Conservation (phyloP, 2,113 vertebrate species). For the Recurvirostra avosetta region DNA sequence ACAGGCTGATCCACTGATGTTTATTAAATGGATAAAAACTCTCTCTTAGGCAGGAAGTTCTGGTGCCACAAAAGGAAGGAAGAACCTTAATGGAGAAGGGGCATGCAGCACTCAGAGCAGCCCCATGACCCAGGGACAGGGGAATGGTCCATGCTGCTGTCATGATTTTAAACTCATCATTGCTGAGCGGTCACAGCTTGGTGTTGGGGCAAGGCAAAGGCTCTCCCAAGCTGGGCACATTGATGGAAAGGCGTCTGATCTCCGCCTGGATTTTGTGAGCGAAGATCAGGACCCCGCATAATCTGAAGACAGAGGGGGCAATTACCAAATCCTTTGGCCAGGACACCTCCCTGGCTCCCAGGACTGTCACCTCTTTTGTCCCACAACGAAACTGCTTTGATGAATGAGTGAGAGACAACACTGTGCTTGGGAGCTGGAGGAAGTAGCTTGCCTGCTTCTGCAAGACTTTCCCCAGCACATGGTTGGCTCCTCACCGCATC, state of each 20-base stretch:
- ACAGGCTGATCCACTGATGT: not conserved
- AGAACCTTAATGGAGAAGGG: not conserved
- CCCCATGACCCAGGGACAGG: rapidly evolving
- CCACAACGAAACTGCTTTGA: not conserved
- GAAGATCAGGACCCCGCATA: not conserved
- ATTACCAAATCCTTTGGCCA: not conserved
- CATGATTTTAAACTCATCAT: not conserved
- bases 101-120: not conserved
- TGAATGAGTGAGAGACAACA: rapidly evolving
- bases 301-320: not conserved
- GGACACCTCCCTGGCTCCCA: not conserved
- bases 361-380: not conserved
- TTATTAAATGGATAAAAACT: not conserved
- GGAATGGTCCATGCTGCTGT: not conserved
- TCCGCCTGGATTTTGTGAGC: not conserved
- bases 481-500: not conserved
- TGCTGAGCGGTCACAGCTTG: not conserved
- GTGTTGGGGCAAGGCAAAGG: not conserved
- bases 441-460: not conserved
- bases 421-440: not conserved
- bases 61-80: not conserved
- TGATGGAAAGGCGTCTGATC: not conserved
- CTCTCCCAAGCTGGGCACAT: not conserved
- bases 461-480: not conserved
- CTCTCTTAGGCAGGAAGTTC: not conserved